A percentile compares a stretch with the other conserved stretches of the same genome.
Conservation (phyloP, 2,888 invertebrate genomes). For the Stenodera caucasica region DNA sequence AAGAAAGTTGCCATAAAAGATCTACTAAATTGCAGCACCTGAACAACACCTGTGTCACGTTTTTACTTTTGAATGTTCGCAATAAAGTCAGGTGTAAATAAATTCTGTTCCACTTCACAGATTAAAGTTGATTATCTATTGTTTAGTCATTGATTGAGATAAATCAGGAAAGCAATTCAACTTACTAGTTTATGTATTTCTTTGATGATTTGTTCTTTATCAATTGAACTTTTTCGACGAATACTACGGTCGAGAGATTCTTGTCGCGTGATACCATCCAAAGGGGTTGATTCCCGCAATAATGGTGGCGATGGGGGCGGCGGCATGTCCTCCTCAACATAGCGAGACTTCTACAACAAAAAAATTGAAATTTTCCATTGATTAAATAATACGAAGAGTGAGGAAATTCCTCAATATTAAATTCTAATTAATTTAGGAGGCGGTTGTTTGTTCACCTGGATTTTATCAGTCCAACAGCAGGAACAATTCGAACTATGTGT, state of each 20-base stretch:
- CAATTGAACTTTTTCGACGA: conserved; percentile 44
- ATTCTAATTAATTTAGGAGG: conserved; percentile 1
- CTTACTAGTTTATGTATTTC: conserved; percentile 37
- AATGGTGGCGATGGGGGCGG: conserved; percentile 60
- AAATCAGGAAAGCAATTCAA: too few species aligned
- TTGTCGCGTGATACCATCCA: conserved; percentile 49
- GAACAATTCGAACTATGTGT: conserved; percentile 47
- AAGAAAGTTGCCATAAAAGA: background rate
- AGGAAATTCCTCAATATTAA: conserved; percentile 9
- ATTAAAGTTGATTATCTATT: too few species aligned
- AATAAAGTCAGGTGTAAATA: background rate
- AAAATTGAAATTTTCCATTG: background rate
- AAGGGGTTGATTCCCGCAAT: conserved; percentile 39
- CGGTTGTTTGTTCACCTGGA: conserved; percentile 49
- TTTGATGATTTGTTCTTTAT: conserved; percentile 40
- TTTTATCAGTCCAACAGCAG: conserved; percentile 55
- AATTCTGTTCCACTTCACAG: too few species aligned
- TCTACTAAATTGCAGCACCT: conserved; percentile 13
- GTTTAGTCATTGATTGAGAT: too few species aligned
- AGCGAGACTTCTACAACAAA: conserved; percentile 59
- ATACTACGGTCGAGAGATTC: conserved; percentile 56
- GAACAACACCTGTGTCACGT: conserved; percentile 24
- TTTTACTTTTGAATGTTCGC: conserved; percentile 7
- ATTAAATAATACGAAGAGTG: background rate
- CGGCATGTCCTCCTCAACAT: conserved; percentile 58